A percentile compares a stretch with the other conserved stretches of the same genome.
phyloP scores from a whole-genome alignment of 1,140 invertebrate species.

The Andrena cerasifolii region DNA sequence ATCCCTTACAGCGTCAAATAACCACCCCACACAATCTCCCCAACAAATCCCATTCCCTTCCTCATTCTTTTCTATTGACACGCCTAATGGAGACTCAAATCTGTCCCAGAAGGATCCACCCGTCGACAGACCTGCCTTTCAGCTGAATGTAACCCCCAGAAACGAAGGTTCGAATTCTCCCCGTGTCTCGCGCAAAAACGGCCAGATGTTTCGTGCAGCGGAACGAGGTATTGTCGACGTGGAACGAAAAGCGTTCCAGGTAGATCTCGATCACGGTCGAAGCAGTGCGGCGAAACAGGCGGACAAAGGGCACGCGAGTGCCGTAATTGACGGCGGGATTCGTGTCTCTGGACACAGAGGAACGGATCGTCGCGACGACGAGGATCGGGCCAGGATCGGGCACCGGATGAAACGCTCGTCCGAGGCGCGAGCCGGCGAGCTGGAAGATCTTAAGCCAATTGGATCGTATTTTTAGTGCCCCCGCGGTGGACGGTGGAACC shows the following conservation, averaged over 20 bases:
- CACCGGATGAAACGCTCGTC: conserved; percentile 36
- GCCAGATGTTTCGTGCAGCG: not conserved
- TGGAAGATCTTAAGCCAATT: conserved; percentile 66
- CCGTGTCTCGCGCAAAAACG: not conserved
- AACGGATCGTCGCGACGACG: conserved; percentile 16
- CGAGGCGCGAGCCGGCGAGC: conserved; percentile 21
- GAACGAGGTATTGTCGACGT: conserved; percentile 14
- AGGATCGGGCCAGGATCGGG: conserved; percentile 32
- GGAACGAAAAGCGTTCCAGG: not conserved
- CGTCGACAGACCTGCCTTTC: not conserved
- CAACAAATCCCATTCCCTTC: not conserved
- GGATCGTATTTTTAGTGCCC: conserved; percentile 87
- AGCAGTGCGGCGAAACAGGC: not conserved
- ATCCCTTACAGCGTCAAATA: not conserved
- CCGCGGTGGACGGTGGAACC: conserved; percentile 95
- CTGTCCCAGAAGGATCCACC: not conserved
- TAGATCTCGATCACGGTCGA: not conserved
- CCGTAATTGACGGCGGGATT: conserved; percentile 4
- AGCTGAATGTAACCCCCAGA: not conserved
- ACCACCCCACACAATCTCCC: too few relatives aligned
- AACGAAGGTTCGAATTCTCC: not conserved
- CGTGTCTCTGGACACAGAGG: not conserved
- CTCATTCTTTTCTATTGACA: not conserved
- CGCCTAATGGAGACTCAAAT: not conserved
- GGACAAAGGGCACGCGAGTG: not conserved